Evolutionary conservation across 2,797 vertebrate genomes (phyloP).

Genomic region (Diplodus sargus): DNA sequence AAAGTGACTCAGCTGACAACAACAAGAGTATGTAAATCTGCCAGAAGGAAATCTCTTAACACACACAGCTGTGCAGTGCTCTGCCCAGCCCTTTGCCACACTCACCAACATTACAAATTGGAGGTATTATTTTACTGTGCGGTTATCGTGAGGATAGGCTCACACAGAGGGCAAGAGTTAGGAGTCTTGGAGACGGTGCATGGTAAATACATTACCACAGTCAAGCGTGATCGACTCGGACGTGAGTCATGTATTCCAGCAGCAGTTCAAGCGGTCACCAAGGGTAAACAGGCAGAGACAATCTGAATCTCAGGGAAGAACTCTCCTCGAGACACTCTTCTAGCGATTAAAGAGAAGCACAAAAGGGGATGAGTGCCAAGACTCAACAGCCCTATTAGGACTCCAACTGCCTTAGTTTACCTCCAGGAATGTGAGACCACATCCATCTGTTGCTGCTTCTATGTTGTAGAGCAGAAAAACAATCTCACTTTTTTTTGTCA

Average conservation of each 20-base stretch:
- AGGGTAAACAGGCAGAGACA: constrained; percentile 57
- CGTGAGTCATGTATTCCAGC: constrained; percentile 74
- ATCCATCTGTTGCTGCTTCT: constrained; percentile 47
- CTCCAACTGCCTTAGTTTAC: constrained; percentile 33
- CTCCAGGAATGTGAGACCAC: constrained; percentile 63
- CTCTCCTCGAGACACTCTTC: constrained; percentile 29
- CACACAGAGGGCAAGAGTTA: constrained; percentile 37
- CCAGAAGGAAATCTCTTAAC: constrained; percentile 34
- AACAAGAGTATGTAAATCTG: constrained; percentile 37
- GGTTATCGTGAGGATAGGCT: constrained; percentile 7
- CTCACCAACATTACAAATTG: constrained; percentile 52
- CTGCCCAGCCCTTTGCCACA: constrained; percentile 41
- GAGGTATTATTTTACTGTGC: constrained; percentile 39
- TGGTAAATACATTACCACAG: constrained; percentile 60
- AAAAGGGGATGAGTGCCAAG: constrained; percentile 54
- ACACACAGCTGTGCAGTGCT: constrained; percentile 37
- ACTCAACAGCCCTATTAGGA: constrained; percentile 44
- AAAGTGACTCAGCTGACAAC: constrained; percentile 62
- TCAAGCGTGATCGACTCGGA: constrained; percentile 48
- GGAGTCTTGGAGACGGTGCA: constrained; percentile 54
- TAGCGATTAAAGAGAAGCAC: constrained; percentile 44
- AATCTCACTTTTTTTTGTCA: constrained; percentile 22
- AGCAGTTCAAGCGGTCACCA: constrained; percentile 54
- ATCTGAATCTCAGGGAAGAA: constrained; percentile 30
- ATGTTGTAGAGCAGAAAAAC: constrained; percentile 35